Base-by-base conservation (phyloP, 2,888 invertebrate species). In the Incurvaria masculella region DNA sequence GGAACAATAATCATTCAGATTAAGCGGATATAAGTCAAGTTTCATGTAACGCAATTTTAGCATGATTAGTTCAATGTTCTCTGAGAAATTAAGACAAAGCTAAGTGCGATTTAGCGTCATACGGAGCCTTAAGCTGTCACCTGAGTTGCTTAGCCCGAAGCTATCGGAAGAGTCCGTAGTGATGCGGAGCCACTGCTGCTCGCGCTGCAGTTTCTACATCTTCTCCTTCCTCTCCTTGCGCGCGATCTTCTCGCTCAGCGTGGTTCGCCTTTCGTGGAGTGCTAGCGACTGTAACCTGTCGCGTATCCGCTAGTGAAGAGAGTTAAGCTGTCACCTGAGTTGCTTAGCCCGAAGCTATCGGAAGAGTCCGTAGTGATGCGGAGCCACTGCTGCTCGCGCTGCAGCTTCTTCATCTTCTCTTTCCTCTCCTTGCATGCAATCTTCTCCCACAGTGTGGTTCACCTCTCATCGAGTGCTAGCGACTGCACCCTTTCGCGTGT, bases 351-450 rank as follows among this genome's bases (percentile, higher is more conserved):
- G 18, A 50, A 55, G 21, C 51, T 51, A 45, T 57, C 56, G 19
- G 53, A 51, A 40, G 56, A 55, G 47, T 27, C 14, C 10, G 27
- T 11, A n/a, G n/a, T n/a, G 14, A 63, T 64, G 47, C 60, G 63
- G 38, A 56, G 57, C 46, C 54, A 55, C 26, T 56, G 61, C 27
- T 72, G 76, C 54, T 72, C 72, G 52, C 76, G 73, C 51, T 79
- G 79, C 64, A 84, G 85, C 73, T 81, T 83, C 64, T 85, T 83
- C 69, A 83, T 85, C 76, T 88, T 88, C 62, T 88, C 87, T 62
- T 82, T 83, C 66, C 86, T 86, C 61, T 89, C 86, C 62, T 85
- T 85, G 61, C 85, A 85, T 49, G 85, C 86, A 60, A 89, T 67
- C 69, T 89, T 89, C 60, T 89, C 88, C 59, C 84, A 85, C 51